Conservation (phyloP, 2,797 vertebrate genomes). For the Chaetophractus vellerosus region DNA sequence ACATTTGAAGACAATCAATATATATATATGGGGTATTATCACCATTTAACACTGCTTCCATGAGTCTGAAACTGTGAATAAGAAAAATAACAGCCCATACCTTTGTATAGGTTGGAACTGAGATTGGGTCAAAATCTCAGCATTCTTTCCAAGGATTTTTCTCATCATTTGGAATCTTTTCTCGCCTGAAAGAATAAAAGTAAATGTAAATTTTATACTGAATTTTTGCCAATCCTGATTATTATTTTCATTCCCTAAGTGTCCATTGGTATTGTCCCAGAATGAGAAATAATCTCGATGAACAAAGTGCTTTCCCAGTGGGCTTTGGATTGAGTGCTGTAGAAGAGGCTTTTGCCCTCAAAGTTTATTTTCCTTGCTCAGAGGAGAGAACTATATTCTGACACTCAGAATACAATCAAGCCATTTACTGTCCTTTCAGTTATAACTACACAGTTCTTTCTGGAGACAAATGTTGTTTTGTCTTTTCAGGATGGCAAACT, state of each 20-base stretch:
- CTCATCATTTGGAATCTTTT: conserved; percentile 54
- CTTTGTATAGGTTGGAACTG: conserved; percentile 50
- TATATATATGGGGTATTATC: background rate
- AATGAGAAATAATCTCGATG: conserved; percentile 61
- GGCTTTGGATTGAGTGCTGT: conserved; percentile 49
- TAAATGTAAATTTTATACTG: conserved; percentile 13
- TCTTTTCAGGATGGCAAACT: conserved; percentile 77
- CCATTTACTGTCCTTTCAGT: conserved; percentile 73
- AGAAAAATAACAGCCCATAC: conserved; percentile 55
- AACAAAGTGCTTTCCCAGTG: conserved; percentile 64
- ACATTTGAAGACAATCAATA: conserved; percentile 65
- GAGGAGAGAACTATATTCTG: conserved; percentile 71
- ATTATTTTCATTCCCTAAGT: conserved; percentile 48
- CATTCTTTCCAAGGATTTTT: conserved; percentile 66
- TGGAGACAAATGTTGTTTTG: conserved; percentile 79
- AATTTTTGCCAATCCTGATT: conserved; percentile 30
- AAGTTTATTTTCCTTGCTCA: conserved; percentile 77
- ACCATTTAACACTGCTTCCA: background rate
- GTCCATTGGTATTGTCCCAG: conserved; percentile 34
- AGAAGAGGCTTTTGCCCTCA: conserved; percentile 62
- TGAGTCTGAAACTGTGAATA: conserved; percentile 25
- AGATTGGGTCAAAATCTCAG: conserved; percentile 65
- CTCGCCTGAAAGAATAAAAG: conserved; percentile 75
- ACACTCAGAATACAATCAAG: conserved; percentile 78
- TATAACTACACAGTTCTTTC: conserved; percentile 71